Conservation (phyloP, 2,113 vertebrate species). For the Labrus mixtus region DNA sequence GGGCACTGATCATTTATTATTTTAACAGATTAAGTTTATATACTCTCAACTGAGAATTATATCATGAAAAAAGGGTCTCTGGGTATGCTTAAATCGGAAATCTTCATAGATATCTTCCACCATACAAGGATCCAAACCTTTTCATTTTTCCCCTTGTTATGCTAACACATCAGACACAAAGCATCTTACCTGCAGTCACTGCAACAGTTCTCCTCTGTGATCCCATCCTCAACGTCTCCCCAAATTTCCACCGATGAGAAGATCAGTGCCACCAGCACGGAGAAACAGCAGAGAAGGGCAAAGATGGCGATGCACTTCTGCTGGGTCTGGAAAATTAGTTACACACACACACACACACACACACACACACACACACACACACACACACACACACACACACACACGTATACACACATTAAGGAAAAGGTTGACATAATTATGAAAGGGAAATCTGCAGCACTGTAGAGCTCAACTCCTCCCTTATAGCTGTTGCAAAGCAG, state of each 20-base stretch:
- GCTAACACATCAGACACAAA: not conserved
- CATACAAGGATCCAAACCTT: not conserved
- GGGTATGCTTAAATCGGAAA: too few species aligned
- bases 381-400: too few species aligned
- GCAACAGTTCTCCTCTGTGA: constrained; percentile 95
- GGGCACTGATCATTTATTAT: too few species aligned
- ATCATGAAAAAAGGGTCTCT: too few species aligned
- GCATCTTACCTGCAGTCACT: constrained; percentile 92
- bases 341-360: constrained; percentile 11
- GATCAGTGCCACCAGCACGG: constrained; percentile 91
- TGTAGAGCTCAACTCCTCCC: not conserved
- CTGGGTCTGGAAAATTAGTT: constrained; percentile 86
- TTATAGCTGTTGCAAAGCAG: not conserved
- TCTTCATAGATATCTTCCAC: not conserved
- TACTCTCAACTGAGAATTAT: too few species aligned
- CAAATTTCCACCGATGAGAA: constrained; percentile 95
- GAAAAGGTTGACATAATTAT: not conserved
- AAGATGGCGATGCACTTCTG: constrained; percentile 97
- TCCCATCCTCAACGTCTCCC: constrained; percentile 92
- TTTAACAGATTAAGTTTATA: too few species aligned
- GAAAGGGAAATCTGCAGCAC: not conserved
- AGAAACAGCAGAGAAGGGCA: constrained; percentile 94
- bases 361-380: not conserved
- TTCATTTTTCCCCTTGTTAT: not conserved
- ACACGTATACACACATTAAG: too few species aligned